These are phyloP conservation scores for Diachasma alloeum DNA, from an alignment of 1,140 invertebrate species.

Conservation along the genomic window DNA sequence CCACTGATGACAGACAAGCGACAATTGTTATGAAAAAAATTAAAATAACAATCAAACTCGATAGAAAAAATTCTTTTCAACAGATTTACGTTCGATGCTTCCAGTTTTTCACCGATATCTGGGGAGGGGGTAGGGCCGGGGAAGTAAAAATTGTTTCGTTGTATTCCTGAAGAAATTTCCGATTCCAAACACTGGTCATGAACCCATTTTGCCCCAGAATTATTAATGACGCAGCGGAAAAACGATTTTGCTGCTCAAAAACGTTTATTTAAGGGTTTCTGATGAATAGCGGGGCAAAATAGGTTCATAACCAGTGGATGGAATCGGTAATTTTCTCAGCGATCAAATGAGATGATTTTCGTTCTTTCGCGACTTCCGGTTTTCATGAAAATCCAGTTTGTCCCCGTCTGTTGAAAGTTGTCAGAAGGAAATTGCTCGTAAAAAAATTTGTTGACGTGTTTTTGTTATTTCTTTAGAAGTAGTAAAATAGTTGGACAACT, in stretches of 20 bases:
- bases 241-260: too few species aligned
- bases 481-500: neutral
- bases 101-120: neutral
- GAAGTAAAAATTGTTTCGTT: neutral
- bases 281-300: too few species aligned
- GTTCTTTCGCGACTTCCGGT: too few species aligned
- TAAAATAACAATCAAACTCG: neutral
- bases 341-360: neutral
- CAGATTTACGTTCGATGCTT: neutral
- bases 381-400: too few species aligned
- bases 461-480: too few species aligned
- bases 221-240: too few species aligned
- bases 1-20: slow-evolving; percentile 57
- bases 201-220: too few species aligned
- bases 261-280: too few species aligned
- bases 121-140: too few species aligned
- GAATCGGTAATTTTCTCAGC: neutral
- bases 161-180: neutral
- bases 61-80: neutral
- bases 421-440: neutral
- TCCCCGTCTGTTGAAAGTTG: neutral
- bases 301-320: too few species aligned
- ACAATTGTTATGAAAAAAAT: slow-evolving; percentile 48
- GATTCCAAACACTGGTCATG: too few species aligned
- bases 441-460: neutral